Conservation (phyloP, 2,797 vertebrate genomes). For the Zenarchopterus dispar region DNA sequence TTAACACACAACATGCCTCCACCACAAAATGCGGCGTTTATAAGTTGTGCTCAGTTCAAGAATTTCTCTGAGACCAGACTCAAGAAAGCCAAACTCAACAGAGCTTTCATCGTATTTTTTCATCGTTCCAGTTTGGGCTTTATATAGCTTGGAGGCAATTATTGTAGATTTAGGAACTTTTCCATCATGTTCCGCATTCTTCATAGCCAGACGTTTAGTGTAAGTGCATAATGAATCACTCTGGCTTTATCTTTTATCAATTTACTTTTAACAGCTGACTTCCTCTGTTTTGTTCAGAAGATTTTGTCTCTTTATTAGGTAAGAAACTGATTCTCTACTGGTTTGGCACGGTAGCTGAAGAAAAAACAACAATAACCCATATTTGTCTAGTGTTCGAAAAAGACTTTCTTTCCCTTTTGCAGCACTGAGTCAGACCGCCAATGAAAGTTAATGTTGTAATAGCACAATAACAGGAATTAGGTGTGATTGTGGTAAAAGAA, state of each 20-base stretch:
- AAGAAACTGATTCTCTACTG: not conserved
- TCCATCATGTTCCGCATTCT: constrained; percentile 5
- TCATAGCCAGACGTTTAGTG: not conserved
- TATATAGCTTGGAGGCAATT: constrained; percentile 3
- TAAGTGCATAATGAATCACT: constrained; percentile 1
- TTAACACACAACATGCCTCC: constrained; percentile 4
- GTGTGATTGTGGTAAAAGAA: constrained; percentile 34
- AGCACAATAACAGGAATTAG: constrained; percentile 27
- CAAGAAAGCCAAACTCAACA: not conserved
- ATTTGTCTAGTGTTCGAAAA: not conserved
- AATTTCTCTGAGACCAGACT: constrained; percentile 3
- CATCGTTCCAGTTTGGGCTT: not conserved
- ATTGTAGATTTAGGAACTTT: constrained; percentile 5
- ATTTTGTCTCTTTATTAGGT: not conserved
- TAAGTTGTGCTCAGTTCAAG: not conserved
- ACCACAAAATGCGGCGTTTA: constrained; percentile 2
- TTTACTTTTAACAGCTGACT: not conserved
- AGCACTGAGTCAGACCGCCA: constrained; percentile 16
- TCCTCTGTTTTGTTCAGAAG: not conserved
- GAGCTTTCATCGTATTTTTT: constrained; percentile 1
- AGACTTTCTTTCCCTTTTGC: no score
- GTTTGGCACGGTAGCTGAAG: no score
- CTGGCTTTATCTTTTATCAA: not conserved
- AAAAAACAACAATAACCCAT: no score
- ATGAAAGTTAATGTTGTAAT: constrained; percentile 27